Evolutionary conservation across 2,113 vertebrate species (phyloP).

Genomic region (Baryphthengus martii): DNA sequence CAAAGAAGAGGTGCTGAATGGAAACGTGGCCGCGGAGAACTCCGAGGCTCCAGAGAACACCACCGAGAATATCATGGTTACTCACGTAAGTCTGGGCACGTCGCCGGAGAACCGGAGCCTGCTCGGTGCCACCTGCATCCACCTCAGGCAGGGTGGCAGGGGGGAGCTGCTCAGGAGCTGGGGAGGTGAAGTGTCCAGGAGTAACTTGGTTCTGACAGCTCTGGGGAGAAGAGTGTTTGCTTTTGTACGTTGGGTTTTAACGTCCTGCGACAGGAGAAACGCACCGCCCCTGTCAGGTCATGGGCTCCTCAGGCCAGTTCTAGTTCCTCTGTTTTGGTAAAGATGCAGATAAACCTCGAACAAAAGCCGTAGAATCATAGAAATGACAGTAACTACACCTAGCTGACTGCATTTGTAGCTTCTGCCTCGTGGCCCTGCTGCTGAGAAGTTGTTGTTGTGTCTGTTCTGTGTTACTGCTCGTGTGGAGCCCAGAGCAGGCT

Average conservation of each 20-base stretch:
- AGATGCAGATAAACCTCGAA: rapidly evolving
- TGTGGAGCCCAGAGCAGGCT: background rate
- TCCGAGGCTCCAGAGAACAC: background rate
- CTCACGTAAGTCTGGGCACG: conserved; percentile 76
- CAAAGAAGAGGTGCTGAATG: conserved; percentile 47
- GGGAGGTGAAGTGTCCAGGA: too few species aligned
- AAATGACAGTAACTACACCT: rapidly evolving
- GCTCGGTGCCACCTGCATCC: too few species aligned
- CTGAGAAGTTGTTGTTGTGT: rapidly evolving
- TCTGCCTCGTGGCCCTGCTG: rapidly evolving
- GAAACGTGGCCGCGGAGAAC: background rate
- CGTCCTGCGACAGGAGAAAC: background rate
- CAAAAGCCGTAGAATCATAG: background rate
- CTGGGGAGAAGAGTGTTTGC: background rate
- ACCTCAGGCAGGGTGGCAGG: too few species aligned
- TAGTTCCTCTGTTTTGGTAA: background rate
- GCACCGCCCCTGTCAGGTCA: background rate
- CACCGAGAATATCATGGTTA: conserved; percentile 80
- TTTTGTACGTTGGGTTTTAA: background rate
- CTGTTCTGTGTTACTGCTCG: background rate
- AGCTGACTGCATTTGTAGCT: rapidly evolving
- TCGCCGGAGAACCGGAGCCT: background rate
- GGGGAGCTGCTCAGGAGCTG: too few species aligned
- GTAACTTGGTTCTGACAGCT: background rate
- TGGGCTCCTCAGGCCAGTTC: background rate